Conservation (phyloP, 2,797 vertebrate genomes). For the Gambusia yucatana region DNA sequence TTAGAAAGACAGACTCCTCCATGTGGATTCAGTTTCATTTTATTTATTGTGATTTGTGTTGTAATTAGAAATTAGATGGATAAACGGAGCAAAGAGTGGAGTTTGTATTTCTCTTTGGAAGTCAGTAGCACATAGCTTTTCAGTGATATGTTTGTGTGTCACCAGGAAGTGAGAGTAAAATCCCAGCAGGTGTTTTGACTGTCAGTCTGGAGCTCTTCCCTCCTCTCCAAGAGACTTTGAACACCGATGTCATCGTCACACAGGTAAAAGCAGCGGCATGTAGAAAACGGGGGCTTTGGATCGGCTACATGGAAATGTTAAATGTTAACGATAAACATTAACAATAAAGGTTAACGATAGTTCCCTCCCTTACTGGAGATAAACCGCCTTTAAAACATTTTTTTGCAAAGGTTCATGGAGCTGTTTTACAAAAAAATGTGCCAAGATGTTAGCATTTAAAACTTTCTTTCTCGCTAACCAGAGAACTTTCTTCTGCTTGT, state of each 20-base stretch:
- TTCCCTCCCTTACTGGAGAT: background rate
- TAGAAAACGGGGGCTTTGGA: background rate
- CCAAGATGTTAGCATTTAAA: background rate
- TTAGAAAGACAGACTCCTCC: background rate
- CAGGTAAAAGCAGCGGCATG: slow-evolving; percentile 81
- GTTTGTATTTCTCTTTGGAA: background rate
- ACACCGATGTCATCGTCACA: slow-evolving; percentile 88
- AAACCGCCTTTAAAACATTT: background rate
- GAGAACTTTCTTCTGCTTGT: no score
- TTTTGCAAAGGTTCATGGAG: background rate
- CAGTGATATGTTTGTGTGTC: slow-evolving; percentile 27
- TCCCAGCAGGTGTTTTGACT: slow-evolving; percentile 92
- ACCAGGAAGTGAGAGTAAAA: slow-evolving; percentile 85
- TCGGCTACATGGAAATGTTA: background rate
- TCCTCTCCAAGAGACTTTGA: slow-evolving; percentile 84
- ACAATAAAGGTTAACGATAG: background rate
- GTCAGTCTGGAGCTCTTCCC: slow-evolving; percentile 94
- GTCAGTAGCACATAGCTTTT: background rate
- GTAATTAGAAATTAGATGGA: no score
- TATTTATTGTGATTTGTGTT: background rate
- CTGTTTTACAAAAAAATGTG: background rate
- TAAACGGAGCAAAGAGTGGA: background rate
- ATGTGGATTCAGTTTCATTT: background rate
- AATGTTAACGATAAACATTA: background rate
- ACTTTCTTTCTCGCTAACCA: no score